Base-by-base conservation (phyloP, 2,113 vertebrate species). In the Oryzias woworae region DNA sequence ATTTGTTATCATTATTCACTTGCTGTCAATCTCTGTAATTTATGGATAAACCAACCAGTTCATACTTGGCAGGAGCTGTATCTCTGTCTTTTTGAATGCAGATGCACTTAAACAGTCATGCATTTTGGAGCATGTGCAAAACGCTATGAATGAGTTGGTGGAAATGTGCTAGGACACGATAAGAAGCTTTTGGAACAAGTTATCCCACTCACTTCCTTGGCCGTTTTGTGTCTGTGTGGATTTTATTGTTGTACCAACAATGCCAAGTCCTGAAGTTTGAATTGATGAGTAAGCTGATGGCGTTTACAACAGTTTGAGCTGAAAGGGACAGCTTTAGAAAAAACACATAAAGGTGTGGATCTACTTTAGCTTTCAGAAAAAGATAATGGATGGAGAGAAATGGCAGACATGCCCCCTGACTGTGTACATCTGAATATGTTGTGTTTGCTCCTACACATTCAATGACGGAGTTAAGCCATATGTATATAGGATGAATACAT, bases 11-110 rank as follows among this genome's bases (percentile, higher is more conserved):
- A 55, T 60, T 73, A 46, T 76, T 70, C 41, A 53, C 50, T 18
- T 23, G 52, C 61, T 69, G 61, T 55, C 62, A 67, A 70, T 70
- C 60, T 48, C 52, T 55, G 49, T 73, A 18, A 70, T 73, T 70
- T 60, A 47, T 31, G 31, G 31, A 46, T 18, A 55, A 66, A 73
- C 70, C 49, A 73, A 62, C 4, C 22, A 43, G 26, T 56, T 62
- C 59, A 17, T 57, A 43, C 55, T 66, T 26, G 48, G 18, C 20
- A 20, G 31, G 13, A n/a, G 44, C 24, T 20, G 7, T 23, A 20
- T 44, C 57, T 49, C 49, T 43, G 18, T 59, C 15, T 16, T 81
- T 63, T 31, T 41, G 7, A 53, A 51, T 59, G 52, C 43, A 61
- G 23, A 52, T 66, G 51, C 59, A 54, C n/a, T 73, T 26, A 53